These are phyloP conservation scores for Ophioninae sp. DNA, from an alignment of 2,888 invertebrate species.

Conservation along the genomic window DNA sequence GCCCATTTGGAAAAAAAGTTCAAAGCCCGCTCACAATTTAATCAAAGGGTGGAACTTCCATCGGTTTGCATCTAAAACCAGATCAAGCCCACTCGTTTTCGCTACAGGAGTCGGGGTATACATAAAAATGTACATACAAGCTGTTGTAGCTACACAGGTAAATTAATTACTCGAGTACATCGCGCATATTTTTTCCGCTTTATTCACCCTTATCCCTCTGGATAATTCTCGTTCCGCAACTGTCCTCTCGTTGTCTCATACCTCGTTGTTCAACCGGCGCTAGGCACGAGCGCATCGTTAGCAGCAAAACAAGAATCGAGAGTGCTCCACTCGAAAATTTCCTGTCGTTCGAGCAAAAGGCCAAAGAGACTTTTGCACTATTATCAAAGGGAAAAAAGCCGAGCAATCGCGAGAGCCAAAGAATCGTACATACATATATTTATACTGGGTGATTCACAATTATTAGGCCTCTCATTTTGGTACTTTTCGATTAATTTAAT, in stretches of 20 bases:
- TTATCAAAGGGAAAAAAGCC: slow-evolving; percentile 50
- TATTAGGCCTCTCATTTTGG: background rate
- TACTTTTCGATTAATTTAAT: too few species aligned
- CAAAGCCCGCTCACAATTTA: background rate
- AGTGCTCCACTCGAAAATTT: slow-evolving; percentile 53
- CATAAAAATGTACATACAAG: background rate
- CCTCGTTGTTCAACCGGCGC: background rate
- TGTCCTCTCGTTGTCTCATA: background rate
- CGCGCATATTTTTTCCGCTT: slow-evolving; percentile 5
- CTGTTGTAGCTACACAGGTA: slow-evolving; percentile 5
- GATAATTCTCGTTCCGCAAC: slow-evolving; percentile 9
- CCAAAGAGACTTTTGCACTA: slow-evolving; percentile 39
- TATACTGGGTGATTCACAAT: background rate
- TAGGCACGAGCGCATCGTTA: slow-evolving; percentile 9
- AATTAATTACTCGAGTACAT: slow-evolving; percentile 14
- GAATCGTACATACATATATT: background rate
- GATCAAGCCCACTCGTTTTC: background rate
- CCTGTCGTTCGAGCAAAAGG: slow-evolving; percentile 49
- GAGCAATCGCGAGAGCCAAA: slow-evolving; percentile 19
- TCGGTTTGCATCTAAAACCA: slow-evolving; percentile 13
- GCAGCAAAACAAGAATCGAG: slow-evolving; percentile 1
- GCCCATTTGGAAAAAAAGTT: background rate
- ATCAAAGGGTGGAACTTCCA: background rate
- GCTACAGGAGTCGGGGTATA: background rate
- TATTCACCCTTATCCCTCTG: background rate